Evolutionary conservation across 2,113 vertebrate species (phyloP).

Genomic region (Oryzias woworae): DNA sequence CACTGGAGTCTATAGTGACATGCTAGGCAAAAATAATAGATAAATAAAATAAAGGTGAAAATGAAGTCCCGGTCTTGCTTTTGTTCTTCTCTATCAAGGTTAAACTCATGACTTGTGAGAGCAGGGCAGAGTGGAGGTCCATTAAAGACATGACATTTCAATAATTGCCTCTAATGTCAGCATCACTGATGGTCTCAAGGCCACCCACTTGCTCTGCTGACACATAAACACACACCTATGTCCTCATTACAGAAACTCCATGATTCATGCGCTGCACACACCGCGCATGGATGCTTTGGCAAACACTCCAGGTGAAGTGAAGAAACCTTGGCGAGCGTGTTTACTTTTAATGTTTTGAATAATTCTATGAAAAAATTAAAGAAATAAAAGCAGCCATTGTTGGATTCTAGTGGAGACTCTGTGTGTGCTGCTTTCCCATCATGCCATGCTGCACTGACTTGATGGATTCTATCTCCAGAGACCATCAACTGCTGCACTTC

Average conservation of each 20-base stretch:
- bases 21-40: not conserved
- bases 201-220: slow-evolving; percentile 33
- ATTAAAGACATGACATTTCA: slow-evolving; percentile 70
- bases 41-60: slow-evolving; percentile 4
- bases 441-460: slow-evolving; percentile 6
- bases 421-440: slow-evolving; percentile 1
- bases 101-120: slow-evolving; percentile 39
- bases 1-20: not conserved
- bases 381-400: not conserved
- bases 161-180: slow-evolving; percentile 67
- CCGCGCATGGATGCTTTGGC: not conserved
- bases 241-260: slow-evolving; percentile 32
- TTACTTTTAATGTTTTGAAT: not conserved
- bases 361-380: not conserved
- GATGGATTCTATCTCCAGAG: not conserved
- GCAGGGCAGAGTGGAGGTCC: slow-evolving; percentile 24
- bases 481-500: slow-evolving; percentile 2
- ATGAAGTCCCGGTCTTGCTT: not conserved
- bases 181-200: slow-evolving; percentile 47
- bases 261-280: slow-evolving; percentile 37
- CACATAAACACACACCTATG: slow-evolving; percentile 11
- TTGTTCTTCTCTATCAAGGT: slow-evolving; percentile 49
- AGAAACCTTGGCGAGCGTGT: not conserved
- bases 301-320: not conserved
- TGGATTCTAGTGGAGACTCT: not conserved